Conservation (phyloP, 2,888 invertebrate genomes). For the Chouioia cunea region DNA sequence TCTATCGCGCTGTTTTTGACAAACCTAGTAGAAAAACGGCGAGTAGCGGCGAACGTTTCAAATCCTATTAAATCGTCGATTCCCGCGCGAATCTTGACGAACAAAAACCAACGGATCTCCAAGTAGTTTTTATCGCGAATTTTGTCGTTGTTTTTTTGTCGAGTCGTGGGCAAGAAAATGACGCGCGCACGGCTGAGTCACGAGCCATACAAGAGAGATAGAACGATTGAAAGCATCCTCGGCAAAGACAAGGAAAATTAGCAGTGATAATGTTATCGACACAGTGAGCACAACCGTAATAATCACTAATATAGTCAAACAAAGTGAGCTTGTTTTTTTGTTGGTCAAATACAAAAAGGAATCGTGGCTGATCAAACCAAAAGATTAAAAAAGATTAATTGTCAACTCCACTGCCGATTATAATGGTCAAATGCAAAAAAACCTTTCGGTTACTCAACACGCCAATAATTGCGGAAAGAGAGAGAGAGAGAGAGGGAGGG, state of each 20-base stretch:
- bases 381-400: constrained; percentile 43
- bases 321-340: constrained; percentile 7
- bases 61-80: constrained; percentile 17
- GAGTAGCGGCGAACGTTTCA: neutral
- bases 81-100: neutral
- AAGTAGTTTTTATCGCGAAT: too few species aligned
- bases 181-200: too few species aligned
- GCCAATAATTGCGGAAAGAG: constrained; percentile 45
- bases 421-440: constrained; percentile 52
- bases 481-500: constrained; percentile 48
- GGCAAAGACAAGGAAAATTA: constrained; percentile 18
- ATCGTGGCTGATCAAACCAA: constrained; percentile 38
- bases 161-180: too few species aligned
- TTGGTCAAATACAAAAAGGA: constrained; percentile 32
- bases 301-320: constrained; percentile 14
- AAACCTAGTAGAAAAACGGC: constrained; percentile 15
- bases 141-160: too few species aligned
- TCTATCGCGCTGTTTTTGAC: constrained; percentile 22
- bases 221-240: too few species aligned
- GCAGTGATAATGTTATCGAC: constrained; percentile 46
- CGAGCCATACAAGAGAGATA: too few species aligned
- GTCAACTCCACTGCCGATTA: constrained; percentile 52
- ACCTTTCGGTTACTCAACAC: constrained; percentile 52
- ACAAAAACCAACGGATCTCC: constrained; percentile 5
- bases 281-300: constrained; percentile 40